Conservation (phyloP, 2,113 vertebrate species). For the Eurystomus gularis region DNA sequence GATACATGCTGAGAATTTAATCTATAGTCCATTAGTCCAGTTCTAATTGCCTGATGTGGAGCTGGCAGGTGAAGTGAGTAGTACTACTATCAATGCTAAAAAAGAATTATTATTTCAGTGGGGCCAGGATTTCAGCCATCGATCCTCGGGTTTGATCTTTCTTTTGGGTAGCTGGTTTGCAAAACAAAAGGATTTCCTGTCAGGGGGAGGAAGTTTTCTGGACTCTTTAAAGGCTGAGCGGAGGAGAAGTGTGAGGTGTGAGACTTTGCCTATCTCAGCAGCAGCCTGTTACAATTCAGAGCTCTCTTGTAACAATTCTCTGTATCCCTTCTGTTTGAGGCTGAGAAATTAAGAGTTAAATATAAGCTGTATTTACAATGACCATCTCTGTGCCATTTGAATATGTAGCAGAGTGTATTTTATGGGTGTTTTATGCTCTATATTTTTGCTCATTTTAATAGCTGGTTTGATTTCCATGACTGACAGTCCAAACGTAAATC, state of each 20-base stretch:
- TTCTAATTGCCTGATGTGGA: fast-evolving
- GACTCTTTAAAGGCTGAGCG: not conserved
- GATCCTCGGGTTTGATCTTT: not conserved
- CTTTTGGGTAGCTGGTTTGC: not conserved
- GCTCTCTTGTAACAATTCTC: not conserved
- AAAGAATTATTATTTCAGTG: fast-evolving
- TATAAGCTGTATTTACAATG: not conserved
- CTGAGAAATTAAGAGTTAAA: not conserved
- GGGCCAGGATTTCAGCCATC: not conserved
- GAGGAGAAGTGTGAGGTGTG: not conserved
- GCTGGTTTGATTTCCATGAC: not conserved
- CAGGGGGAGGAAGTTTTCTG: not conserved
- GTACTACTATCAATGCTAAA: fast-evolving
- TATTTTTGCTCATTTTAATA: not conserved
- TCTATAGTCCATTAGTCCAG: not conserved
- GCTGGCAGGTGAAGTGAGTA: not conserved
- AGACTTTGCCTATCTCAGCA: not conserved
- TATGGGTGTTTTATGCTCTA: not conserved
- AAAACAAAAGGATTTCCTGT: not conserved
- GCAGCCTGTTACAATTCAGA: not conserved
- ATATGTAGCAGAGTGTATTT: not conserved
- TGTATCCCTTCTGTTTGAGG: not conserved
- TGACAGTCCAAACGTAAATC: not conserved
- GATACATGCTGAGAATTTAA: not conserved
- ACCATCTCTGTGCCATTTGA: not conserved